Evolutionary conservation across 2,888 invertebrate genomes (phyloP), one percentile per base, ranked within the genome.

Genomic region (Pardosa pseudoannulata): DNA sequence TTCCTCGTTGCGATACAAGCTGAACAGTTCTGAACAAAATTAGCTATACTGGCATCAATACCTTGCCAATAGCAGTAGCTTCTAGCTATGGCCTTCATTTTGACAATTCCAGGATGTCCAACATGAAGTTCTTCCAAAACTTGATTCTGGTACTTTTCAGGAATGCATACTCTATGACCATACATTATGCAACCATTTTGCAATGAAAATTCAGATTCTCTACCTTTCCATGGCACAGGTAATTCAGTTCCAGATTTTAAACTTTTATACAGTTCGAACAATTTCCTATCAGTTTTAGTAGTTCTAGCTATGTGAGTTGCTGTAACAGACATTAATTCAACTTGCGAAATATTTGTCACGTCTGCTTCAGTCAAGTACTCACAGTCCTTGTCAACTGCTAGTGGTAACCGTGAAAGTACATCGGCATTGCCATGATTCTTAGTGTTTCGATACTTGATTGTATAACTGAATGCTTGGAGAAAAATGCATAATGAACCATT

Each of bases 81-180:
- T 68, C 78, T 68, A 67, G 78, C 78, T 68, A 78, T 68, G 50
- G 56, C 68, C 50, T 78, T 78, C 68, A 78, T 78, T 68, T 78
- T 78, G 36, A 78, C 78, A 50, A 78, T 78, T 50, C 68, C 68
- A 50, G 68, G 56, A 68, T 78, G 78, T 56, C 78, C 78, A 56
- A 75, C 64, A 75, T 74, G 74, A 74, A 36, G 56, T 62, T 32
- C 32, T 90, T 74, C 74, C 74, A 74, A 74, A n/a, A 74, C 74
- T 74, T 74, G 74, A 74, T 74, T 74, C 74, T 74, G 74, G 65
- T 74, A 74, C 74, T 74, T 74, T 74, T 64, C 74, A 74, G 74
- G 74, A 74, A 74, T 74, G 74, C 74, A 74, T 74, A 74, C 74
- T 74, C 74, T 74, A 74, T 74, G 74, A 74, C 74, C 74, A 74